Evolutionary conservation across 2,797 vertebrate genomes (phyloP).

Genomic region (Hephaestus fuliginosus): DNA sequence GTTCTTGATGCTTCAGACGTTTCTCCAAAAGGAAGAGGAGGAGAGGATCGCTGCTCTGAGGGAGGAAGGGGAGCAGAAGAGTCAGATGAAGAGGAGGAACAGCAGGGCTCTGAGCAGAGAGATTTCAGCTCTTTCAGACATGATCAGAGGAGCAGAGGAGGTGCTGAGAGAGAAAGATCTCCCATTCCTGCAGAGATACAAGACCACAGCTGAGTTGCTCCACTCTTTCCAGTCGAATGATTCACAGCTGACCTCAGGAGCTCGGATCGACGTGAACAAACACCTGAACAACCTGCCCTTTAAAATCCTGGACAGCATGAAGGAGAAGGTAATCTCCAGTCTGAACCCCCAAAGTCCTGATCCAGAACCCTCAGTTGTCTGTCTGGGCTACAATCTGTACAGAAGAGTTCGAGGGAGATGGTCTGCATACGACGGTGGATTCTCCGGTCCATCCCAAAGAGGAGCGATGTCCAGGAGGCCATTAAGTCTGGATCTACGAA

Average conservation of each 20-base stretch:
- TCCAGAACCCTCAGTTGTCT: too few species aligned
- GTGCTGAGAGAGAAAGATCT: not conserved
- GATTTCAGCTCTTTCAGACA: not conserved
- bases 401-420: too few species aligned
- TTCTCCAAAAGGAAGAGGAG: not conserved
- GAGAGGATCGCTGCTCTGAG: not conserved
- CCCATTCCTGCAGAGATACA: not conserved
- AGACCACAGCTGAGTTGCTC: not conserved
- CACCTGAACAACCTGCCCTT: constrained; percentile 28
- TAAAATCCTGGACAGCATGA: not conserved
- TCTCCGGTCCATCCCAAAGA: too few species aligned
- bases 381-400: too few species aligned
- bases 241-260: not conserved
- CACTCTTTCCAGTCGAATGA: too few species aligned
- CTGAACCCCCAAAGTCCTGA: too few species aligned
- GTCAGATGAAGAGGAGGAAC: not conserved
- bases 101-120: not conserved
- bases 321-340: not conserved
- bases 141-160: not conserved
- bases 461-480: too few species aligned
- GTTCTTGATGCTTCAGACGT: not conserved
- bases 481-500: too few species aligned
- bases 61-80: not conserved
- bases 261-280: not conserved
- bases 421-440: too few species aligned